Percentiles rank a stretch among this genome's conserved stretches.
Evolutionary conservation across 2,113 vertebrate species (phyloP).

Genomic region (Vulpes lagopus): DNA sequence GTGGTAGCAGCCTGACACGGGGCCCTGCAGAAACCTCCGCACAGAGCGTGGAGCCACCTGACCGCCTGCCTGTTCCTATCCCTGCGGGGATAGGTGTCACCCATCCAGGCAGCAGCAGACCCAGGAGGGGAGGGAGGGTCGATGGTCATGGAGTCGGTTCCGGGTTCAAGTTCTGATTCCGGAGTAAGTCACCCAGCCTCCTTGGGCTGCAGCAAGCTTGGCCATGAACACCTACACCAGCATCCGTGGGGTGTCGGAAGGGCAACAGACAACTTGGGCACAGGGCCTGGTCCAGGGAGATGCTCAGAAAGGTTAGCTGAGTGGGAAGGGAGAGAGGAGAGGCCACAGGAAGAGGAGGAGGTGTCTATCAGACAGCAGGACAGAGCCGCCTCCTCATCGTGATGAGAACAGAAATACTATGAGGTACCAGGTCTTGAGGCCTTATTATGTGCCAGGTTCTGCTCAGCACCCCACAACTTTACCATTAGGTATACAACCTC

Average conservation of each 20-base stretch:
- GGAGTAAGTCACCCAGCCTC: neutral
- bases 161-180: neutral
- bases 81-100: neutral
- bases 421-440: neutral
- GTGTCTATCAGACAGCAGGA: neutral
- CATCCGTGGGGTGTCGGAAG: neutral
- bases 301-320: neutral
- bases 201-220: neutral
- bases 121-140: neutral
- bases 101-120: neutral
- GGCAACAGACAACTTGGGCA: neutral
- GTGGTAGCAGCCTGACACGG: neutral
- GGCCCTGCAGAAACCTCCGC: fast-evolving
- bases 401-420: fast-evolving
- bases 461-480: neutral
- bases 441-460: neutral
- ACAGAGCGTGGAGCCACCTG: fast-evolving
- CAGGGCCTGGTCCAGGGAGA: neutral
- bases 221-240: no score
- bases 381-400: fast-evolving
- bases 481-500: neutral
- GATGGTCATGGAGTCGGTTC: neutral
- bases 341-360: fast-evolving
- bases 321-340: neutral
- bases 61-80: neutral